Percentiles rank a stretch among this genome's conserved stretches.
Evolutionary conservation across 2,888 invertebrate species (phyloP).

Genomic region (Xylophagus ater): DNA sequence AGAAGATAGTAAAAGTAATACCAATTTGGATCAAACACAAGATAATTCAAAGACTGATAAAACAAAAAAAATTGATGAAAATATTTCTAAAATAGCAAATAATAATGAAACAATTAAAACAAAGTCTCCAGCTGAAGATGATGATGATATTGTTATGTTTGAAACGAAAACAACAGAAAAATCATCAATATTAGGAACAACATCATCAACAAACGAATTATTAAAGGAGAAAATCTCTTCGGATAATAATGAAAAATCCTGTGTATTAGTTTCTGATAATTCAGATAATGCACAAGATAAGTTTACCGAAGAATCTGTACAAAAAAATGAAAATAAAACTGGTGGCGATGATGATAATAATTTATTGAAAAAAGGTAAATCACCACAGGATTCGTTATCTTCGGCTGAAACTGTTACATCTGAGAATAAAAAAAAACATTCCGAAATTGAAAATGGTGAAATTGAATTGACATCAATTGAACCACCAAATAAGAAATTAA

Average conservation of each 20-base stretch:
- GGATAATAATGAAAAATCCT: conserved; percentile 11
- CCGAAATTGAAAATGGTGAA: conserved; percentile 8
- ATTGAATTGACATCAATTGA: conserved; percentile 9
- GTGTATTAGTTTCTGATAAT: conserved; percentile 24
- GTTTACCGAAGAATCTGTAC: conserved; percentile 20
- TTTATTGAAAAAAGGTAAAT: conserved; percentile 8
- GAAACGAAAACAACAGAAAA: conserved; percentile 8
- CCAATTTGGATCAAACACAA: neutral
- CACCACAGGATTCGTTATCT: conserved; percentile 11
- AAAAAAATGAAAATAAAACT: conserved; percentile 17
- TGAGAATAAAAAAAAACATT: conserved; percentile 2
- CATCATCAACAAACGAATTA: no score
- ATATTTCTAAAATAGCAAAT: neutral
- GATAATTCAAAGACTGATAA: no score
- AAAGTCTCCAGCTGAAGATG: conserved; percentile 13
- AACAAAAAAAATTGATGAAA: neutral
- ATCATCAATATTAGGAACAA: conserved; percentile 8
- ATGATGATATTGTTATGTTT: conserved; percentile 26
- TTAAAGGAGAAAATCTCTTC: conserved; percentile 6
- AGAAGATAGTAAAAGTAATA: neutral
- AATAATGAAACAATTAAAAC: neutral
- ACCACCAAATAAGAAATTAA: conserved; percentile 5
- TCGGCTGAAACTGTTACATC: conserved; percentile 1
- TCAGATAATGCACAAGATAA: conserved; percentile 35
- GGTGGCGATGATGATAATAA: conserved; percentile 10